Evolutionary conservation across 2,888 invertebrate genomes (phyloP), one percentile per base, ranked within the genome.

Genomic region (Pilophorus perplexus): DNA sequence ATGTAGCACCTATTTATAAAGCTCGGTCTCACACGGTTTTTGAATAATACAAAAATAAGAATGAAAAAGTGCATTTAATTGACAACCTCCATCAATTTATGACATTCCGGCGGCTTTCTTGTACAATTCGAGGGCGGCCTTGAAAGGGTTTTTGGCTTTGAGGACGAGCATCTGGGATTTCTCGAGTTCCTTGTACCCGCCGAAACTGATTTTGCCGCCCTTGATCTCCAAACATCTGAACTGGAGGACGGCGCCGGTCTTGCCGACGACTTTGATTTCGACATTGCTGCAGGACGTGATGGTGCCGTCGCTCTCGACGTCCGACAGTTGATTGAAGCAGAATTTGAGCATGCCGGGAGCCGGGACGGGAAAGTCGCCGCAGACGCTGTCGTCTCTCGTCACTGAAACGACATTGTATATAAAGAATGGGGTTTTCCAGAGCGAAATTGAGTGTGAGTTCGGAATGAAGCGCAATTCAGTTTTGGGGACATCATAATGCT

Each of bases 171-270:
- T 40, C 23, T 22, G n/a, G 4, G 3, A 2, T n/a, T 59, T 59
- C 25, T 59, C 59, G n/a, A 59, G 22, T 18, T 59, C 42, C 16
- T 59, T 59, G 42, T 8, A 59, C 1, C 59, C 59, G 5, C 59
- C 59, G 16, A 59, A 42, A 25, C 42, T 33, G 42, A 59, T 14
- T 23, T 59, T n/a, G 2, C 42, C 59, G 25, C 33, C 42, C 40
- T 59, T 59, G 59, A 59, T 12, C 16, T 59, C n/a, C 25, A 59
- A 42, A 23, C 59, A 59, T 25, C 42, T 59, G 59, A 59, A 59
- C 16, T 59, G 59, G 8, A 59, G 23, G 20, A 59, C 59, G 3
- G 59, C 59, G 6, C 59, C 59, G 8, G 33, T 33, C 16, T 23
- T 42, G 8, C 14, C 22, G 22, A 40, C 59, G 14, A 59, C 59